These are phyloP conservation scores for Leptinotarsa texana DNA, from an alignment of 1,140 invertebrate genomes.

Conservation along the genomic window DNA sequence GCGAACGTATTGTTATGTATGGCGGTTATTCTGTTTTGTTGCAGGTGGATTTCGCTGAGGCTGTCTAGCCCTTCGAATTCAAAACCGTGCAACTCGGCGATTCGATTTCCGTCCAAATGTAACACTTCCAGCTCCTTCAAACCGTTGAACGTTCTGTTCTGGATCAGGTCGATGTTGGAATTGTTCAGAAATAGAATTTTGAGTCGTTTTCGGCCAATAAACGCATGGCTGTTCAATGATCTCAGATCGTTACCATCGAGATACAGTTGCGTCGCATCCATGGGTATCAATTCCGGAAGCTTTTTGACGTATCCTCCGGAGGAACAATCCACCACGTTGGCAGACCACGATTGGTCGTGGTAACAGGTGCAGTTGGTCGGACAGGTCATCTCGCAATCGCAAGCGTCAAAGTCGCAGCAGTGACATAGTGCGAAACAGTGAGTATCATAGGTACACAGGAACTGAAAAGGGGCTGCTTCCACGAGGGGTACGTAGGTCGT, in stretches of 20 bases:
- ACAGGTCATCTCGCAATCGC: slow-evolving; percentile 94
- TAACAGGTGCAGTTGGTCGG: slow-evolving; percentile 90
- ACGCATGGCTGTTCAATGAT: slow-evolving; percentile 79
- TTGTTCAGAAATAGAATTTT: slow-evolving; percentile 82
- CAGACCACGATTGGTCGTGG: slow-evolving; percentile 89
- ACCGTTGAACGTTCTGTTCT: slow-evolving; percentile 90
- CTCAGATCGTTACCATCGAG: slow-evolving; percentile 86
- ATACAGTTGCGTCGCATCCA: slow-evolving; percentile 89
- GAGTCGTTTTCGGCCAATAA: slow-evolving; percentile 86
- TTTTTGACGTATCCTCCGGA: slow-evolving; percentile 70
- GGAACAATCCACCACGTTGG: slow-evolving; percentile 90
- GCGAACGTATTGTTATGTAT: slow-evolving; percentile 81
- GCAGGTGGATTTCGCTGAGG: slow-evolving; percentile 67
- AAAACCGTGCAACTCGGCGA: slow-evolving; percentile 76
- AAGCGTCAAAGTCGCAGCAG: slow-evolving; percentile 92
- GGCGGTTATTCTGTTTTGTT: slow-evolving; percentile 69
- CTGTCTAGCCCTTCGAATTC: slow-evolving; percentile 72
- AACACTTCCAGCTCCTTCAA: slow-evolving; percentile 79
- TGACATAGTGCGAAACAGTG: slow-evolving; percentile 90
- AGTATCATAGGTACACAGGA: slow-evolving; percentile 87
- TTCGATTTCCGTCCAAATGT: slow-evolving; percentile 61
- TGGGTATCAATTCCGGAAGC: slow-evolving; percentile 83
- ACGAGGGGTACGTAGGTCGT: slow-evolving; percentile 78
- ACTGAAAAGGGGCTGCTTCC: slow-evolving; percentile 82
- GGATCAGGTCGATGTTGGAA: slow-evolving; percentile 82